Percentiles rank a stretch among this genome's conserved stretches.
Conservation (phyloP, 2,113 vertebrate species). For the Rhinoptilus africanus region DNA sequence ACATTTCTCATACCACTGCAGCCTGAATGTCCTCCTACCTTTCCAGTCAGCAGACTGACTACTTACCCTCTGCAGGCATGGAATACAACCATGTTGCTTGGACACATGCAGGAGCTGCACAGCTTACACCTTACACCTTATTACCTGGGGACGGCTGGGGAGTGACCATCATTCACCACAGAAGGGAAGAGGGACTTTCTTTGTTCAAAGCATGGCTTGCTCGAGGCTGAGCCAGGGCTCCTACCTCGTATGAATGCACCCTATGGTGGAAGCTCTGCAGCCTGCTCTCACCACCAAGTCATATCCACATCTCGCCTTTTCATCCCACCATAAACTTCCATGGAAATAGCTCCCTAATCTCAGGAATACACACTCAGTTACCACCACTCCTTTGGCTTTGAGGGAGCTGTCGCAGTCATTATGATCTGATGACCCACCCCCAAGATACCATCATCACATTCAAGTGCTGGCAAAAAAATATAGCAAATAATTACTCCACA, state of each 20-base stretch:
- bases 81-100: background rate
- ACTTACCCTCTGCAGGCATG: background rate
- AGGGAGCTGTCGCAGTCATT: background rate
- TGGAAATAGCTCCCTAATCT: background rate
- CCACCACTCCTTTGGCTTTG: background rate
- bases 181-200: background rate
- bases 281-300: background rate
- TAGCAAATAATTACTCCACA: background rate
- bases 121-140: background rate
- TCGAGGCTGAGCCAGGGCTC: background rate
- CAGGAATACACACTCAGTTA: rapidly evolving
- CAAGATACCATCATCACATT: background rate
- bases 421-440: background rate
- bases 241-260: rapidly evolving
- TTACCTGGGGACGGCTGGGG: background rate
- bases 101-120: background rate
- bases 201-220: background rate
- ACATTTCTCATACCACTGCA: background rate
- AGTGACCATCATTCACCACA: background rate
- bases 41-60: background rate
- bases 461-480: background rate
- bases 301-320: background rate
- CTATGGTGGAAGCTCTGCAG: background rate
- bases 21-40: background rate
- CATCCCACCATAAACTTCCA: background rate